A percentile compares a stretch with the other conserved stretches of the same genome.
Conservation (phyloP, 2,113 vertebrate species). For the Antennarius striatus region DNA sequence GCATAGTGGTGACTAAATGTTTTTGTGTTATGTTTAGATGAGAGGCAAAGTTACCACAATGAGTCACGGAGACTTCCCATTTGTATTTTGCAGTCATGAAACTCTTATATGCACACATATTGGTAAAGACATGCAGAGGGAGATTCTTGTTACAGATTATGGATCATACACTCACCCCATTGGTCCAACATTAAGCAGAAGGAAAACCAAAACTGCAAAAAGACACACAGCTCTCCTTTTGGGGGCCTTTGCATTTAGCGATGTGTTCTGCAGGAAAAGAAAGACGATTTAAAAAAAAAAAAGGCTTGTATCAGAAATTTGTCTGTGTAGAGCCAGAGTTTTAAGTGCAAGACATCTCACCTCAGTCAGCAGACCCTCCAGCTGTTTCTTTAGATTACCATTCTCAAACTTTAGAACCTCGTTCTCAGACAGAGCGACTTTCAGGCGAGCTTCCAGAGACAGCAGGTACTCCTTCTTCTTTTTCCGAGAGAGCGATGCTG, state of each 20-base stretch:
- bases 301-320: neutral
- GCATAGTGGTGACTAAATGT: slow-evolving; percentile 22
- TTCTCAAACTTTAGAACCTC: slow-evolving; percentile 91
- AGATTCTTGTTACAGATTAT: too few relatives aligned
- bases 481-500: slow-evolving; percentile 91
- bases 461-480: slow-evolving; percentile 96
- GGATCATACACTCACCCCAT: slow-evolving; percentile 80
- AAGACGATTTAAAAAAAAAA: neutral
- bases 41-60: slow-evolving; percentile 26
- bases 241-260: slow-evolving; percentile 84
- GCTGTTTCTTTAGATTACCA: slow-evolving; percentile 86
- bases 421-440: slow-evolving; percentile 88
- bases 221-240: slow-evolving; percentile 91
- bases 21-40: slow-evolving; percentile 20
- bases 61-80: slow-evolving; percentile 59
- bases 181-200: slow-evolving; percentile 86
- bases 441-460: slow-evolving; percentile 86
- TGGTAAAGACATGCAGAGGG: neutral
- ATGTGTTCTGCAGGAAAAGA: slow-evolving; percentile 81
- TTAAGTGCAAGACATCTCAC: slow-evolving; percentile 65
- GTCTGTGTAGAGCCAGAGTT: neutral
- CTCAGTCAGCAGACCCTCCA: slow-evolving; percentile 89
- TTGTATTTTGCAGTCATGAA: slow-evolving; percentile 32
- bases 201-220: slow-evolving; percentile 87
- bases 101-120: slow-evolving; percentile 7